Percentiles rank a stretch among this genome's conserved stretches.
These are phyloP conservation scores for Micronisus gabar DNA, from an alignment of 2,113 vertebrate genomes.

Conservation along the genomic window DNA sequence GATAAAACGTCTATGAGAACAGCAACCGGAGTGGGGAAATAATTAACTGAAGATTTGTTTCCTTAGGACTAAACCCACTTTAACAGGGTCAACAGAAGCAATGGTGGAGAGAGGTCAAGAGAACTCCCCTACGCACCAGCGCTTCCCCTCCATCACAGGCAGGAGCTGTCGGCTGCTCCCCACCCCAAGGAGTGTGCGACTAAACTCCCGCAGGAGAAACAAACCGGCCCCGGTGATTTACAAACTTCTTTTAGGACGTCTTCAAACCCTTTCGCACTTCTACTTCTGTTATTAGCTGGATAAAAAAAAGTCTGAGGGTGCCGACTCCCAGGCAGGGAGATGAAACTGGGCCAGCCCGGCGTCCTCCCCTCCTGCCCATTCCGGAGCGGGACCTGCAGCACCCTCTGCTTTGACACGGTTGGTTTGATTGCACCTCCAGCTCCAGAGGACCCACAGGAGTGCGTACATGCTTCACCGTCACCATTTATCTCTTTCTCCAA, in stretches of 20 bases:
- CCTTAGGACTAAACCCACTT: background rate
- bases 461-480: background rate
- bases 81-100: background rate
- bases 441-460: background rate
- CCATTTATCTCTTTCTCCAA: background rate
- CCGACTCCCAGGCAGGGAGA: background rate
- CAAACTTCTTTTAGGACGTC: background rate
- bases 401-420: background rate
- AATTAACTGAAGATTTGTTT: background rate
- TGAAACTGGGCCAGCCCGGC: background rate
- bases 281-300: background rate
- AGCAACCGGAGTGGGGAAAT: background rate
- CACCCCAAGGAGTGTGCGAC: background rate
- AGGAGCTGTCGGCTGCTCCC: background rate
- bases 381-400: fast-evolving
- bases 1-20: background rate
- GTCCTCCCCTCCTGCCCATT: background rate
- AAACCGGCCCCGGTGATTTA: background rate
- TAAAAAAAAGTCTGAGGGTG: background rate
- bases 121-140: background rate
- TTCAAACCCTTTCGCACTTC: background rate
- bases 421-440: background rate
- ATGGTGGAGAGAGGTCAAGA: background rate
- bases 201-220: background rate
- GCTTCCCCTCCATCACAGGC: background rate